phyloP scores from a whole-genome alignment of 1,140 invertebrate species.

The Drosophila micromelanica region DNA sequence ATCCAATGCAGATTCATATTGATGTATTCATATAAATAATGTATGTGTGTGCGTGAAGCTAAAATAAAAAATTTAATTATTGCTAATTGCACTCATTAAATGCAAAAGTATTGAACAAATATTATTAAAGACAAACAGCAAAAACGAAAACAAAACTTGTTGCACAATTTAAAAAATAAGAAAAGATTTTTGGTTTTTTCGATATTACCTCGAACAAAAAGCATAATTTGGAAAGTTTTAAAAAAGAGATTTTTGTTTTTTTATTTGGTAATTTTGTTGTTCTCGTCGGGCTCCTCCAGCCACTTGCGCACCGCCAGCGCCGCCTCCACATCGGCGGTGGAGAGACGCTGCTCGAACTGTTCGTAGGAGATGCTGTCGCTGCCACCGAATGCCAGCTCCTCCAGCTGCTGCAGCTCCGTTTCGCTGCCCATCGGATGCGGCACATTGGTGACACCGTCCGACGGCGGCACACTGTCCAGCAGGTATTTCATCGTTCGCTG shows the following conservation, averaged over 20 bases:
- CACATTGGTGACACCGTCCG: background rate
- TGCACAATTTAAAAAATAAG: no score
- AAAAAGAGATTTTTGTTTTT: no score
- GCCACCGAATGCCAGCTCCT: slow-evolving; percentile 38
- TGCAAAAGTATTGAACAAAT: slow-evolving; percentile 13
- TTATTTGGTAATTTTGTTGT: no score
- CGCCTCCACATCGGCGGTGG: slow-evolving; percentile 20
- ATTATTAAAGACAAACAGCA: slow-evolving; percentile 9
- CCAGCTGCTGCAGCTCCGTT: no score
- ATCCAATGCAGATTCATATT: no score
- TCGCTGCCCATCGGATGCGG: no score
- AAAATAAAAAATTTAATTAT: slow-evolving; percentile 6
- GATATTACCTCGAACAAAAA: no score
- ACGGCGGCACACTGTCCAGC: slow-evolving; percentile 2
- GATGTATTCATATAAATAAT: slow-evolving; percentile 3
- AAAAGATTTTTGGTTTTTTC: slow-evolving; percentile 13
- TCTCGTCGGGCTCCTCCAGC: slow-evolving; percentile 12
- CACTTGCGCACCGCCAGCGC: slow-evolving; percentile 49
- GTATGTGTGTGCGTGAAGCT: slow-evolving; percentile 8
- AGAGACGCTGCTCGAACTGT: slow-evolving; percentile 43
- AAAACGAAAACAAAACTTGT: slow-evolving; percentile 7
- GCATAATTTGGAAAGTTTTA: no score
- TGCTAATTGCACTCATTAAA: background rate
- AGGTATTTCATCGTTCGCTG: slow-evolving; percentile 27
- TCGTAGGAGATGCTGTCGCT: slow-evolving; percentile 24